These are phyloP conservation scores for Glaucopsyche alexis DNA, from an alignment of 2,888 invertebrate genomes.

Conservation along the genomic window DNA sequence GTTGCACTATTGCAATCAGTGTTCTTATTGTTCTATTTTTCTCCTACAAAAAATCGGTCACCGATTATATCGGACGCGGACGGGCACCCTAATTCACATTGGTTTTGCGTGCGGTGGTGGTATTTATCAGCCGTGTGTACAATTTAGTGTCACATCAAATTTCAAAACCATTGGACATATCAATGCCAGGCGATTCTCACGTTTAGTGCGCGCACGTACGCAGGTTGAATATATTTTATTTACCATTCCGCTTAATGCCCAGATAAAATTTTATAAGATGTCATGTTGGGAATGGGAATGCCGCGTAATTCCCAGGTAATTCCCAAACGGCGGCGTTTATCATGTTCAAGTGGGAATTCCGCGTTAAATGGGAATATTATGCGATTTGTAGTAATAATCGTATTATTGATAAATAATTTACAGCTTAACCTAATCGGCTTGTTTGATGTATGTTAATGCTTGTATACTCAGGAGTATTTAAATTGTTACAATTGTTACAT, in stretches of 20 bases:
- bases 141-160: too few relatives aligned
- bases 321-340: not conserved
- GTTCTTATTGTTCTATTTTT: too few relatives aligned
- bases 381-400: not conserved
- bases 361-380: conserved; percentile 6
- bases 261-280: conserved; percentile 27
- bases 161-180: not conserved
- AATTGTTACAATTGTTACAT: too few relatives aligned
- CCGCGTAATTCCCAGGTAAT: not conserved
- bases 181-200: not conserved
- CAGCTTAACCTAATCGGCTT: too few relatives aligned
- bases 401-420: not conserved
- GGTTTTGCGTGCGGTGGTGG: too few relatives aligned
- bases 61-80: too few relatives aligned
- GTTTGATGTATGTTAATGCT: too few relatives aligned
- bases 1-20: too few relatives aligned
- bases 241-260: conserved; percentile 7
- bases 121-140: too few relatives aligned
- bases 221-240: not conserved
- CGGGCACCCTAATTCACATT: too few relatives aligned
- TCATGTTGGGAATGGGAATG: conserved; percentile 20
- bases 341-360: not conserved
- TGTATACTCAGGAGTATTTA: too few relatives aligned
- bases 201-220: not conserved
- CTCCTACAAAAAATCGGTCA: too few relatives aligned